Evolutionary conservation across 1,140 invertebrate species (phyloP).

Genomic region (Hydropsyche tenuis): DNA sequence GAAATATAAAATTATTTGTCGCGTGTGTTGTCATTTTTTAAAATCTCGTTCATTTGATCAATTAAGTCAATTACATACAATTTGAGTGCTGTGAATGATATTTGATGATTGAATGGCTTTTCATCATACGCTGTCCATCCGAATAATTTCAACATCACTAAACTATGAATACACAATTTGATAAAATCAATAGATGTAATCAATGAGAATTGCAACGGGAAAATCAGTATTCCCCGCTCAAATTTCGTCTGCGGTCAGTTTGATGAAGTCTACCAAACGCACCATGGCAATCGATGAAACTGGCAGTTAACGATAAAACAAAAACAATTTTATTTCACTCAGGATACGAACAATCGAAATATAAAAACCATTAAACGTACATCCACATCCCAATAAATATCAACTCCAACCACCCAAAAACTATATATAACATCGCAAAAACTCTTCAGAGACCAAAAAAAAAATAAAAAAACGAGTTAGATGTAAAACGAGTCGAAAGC

Average conservation of each 20-base stretch:
- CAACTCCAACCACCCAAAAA: too few relatives aligned
- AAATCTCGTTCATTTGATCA: too few relatives aligned
- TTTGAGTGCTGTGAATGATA: too few relatives aligned
- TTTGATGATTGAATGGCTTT: too few relatives aligned
- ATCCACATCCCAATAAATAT: too few relatives aligned
- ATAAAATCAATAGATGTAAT: not conserved
- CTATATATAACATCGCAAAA: too few relatives aligned
- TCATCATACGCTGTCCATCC: too few relatives aligned
- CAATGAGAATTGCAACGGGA: not conserved
- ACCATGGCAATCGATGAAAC: not conserved
- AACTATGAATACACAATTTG: too few relatives aligned
- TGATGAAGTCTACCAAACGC: not conserved
- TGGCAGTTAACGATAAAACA: not conserved
- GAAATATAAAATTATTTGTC: too few relatives aligned
- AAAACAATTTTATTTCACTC: not conserved
- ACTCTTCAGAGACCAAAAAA: not conserved
- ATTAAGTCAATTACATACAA: too few relatives aligned
- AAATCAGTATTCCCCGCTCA: not conserved
- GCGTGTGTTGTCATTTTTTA: too few relatives aligned
- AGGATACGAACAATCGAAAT: not conserved
- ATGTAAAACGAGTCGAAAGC: constrained; percentile 5
- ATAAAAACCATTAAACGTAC: not conserved
- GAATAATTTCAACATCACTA: too few relatives aligned
- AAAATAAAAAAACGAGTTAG: not conserved
- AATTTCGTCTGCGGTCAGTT: not conserved